Base-by-base conservation (phyloP, 2,888 invertebrate species). In the Cephonodes hylas region DNA sequence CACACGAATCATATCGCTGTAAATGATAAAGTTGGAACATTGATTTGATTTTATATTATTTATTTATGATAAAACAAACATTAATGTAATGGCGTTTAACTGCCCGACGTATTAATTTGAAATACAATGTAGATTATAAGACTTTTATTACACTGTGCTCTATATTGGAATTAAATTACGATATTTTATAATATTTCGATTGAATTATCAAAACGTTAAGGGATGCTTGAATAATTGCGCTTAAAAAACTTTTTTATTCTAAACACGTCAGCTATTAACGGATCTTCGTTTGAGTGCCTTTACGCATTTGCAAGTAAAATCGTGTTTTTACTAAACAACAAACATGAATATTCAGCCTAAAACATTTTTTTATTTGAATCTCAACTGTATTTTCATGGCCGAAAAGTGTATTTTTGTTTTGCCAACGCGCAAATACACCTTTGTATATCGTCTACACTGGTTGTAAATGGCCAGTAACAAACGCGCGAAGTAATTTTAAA, bases 291-390 rank as follows among this genome's bases (percentile, higher is more conserved):
- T 70, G 67, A 76, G 77, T 79, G 73, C 77, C 67, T 76, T 70
- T 61, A 46, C 72, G 63, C 73, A 85, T 86, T 85, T 84, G 83
- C 85, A 84, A 75, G 76, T 79, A 67, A 77, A 79, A 77, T 74
- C 64, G 59, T 68, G 68, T 73, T 76, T 75, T 78, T 75, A 76
- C 73, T 70, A 70, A 71, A 65, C 70, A 68, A 62, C 63, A 59
- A 65, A 60, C 65, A 6, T 69, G 65, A 63, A 70, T 59, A 46
- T 60, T 64, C 31, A 23, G 13, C 2, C 0, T 44, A 13, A 57
- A 59, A 42, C 23, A n/a, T 10, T 10, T 0, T n/a, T 8, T 20
- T 58, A 63, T 56, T 53, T 25, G 22, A 69, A 61, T 61, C 53
- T 64, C 23, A 61, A 64, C 66, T 64, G 56, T 72, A 66, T 18